Percentiles rank a stretch among this genome's conserved stretches.
These are phyloP conservation scores for Caenorhabditis sp. DNA, from an alignment of 2,888 invertebrate genomes.

Conservation along the genomic window DNA sequence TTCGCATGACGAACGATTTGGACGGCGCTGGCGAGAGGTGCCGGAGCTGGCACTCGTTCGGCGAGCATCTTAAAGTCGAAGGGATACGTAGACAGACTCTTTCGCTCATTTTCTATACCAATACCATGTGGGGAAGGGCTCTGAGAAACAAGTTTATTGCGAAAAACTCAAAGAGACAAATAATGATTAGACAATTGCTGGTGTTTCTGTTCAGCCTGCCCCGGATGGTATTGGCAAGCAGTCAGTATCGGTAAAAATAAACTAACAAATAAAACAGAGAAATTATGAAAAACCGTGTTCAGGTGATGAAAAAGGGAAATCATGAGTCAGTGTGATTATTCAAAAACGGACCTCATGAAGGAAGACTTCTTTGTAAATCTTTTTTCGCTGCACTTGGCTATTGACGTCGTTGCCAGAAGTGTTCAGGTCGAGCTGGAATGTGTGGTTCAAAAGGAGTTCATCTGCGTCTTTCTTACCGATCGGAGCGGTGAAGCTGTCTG, in stretches of 20 bases:
- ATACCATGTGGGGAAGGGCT: slow-evolving; percentile 20
- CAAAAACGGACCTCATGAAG: slow-evolving; percentile 54
- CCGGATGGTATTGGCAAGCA: slow-evolving; percentile 45
- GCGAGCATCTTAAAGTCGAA: slow-evolving; percentile 28
- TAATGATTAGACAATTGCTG: neutral
- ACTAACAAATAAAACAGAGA: neutral
- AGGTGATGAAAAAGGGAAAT: neutral
- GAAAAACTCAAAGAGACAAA: slow-evolving; percentile 9
- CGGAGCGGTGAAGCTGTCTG: slow-evolving; percentile 25
- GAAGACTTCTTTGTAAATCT: slow-evolving; percentile 15
- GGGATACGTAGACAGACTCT: too few species aligned
- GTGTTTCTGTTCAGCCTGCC: slow-evolving; percentile 18
- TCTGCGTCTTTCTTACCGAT: slow-evolving; percentile 1
- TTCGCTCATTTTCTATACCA: slow-evolving; percentile 23
- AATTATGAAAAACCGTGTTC: neutral
- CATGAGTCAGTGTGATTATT: neutral
- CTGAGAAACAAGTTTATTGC: slow-evolving; percentile 38
- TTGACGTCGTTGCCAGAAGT: slow-evolving; percentile 40
- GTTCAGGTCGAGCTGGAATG: slow-evolving; percentile 45
- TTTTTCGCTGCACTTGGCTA: slow-evolving; percentile 51
- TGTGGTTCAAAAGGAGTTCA: neutral
- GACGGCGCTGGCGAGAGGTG: neutral
- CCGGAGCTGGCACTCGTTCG: slow-evolving; percentile 27
- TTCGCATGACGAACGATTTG: slow-evolving; percentile 13
- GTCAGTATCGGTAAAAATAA: slow-evolving; percentile 2